Evolutionary conservation across 2,888 invertebrate genomes (phyloP).

Genomic region (Chironomus riparius): DNA sequence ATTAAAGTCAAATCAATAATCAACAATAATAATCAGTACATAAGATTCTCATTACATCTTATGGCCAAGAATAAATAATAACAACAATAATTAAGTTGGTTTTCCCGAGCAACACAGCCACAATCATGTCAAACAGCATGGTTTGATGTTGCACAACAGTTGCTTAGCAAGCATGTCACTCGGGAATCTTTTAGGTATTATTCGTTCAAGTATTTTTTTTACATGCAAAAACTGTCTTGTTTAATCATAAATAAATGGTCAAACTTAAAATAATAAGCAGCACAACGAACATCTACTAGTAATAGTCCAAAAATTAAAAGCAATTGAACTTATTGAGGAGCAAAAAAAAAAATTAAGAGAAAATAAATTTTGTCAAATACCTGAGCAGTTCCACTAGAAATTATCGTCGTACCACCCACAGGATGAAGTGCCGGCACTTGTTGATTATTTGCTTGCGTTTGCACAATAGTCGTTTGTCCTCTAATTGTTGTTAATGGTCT

Average conservation of each 20-base stretch:
- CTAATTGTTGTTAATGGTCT: constrained; percentile 9
- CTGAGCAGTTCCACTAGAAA: constrained; percentile 17
- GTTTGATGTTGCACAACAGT: background rate
- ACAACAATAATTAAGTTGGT: background rate
- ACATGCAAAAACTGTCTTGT: background rate
- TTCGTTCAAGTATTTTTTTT: background rate
- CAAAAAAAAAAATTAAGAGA: background rate
- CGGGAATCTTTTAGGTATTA: too few species aligned
- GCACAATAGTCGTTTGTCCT: constrained; percentile 33
- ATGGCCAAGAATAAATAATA: background rate
- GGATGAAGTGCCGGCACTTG: constrained; percentile 37
- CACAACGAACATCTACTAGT: background rate
- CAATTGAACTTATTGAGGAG: background rate
- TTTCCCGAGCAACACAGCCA: background rate
- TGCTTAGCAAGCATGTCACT: too few species aligned
- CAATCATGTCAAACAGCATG: background rate
- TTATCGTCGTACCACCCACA: constrained; percentile 32
- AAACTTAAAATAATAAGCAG: background rate
- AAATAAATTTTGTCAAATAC: background rate
- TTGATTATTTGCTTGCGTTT: constrained; percentile 31
- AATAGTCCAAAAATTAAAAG: background rate
- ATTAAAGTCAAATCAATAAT: background rate
- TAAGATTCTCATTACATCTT: background rate
- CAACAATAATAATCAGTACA: background rate
- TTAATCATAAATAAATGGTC: too few species aligned